Evolutionary conservation across 2,797 vertebrate species (phyloP), one percentile per base, ranked within the genome.

Genomic region (Poecilia velifera): DNA sequence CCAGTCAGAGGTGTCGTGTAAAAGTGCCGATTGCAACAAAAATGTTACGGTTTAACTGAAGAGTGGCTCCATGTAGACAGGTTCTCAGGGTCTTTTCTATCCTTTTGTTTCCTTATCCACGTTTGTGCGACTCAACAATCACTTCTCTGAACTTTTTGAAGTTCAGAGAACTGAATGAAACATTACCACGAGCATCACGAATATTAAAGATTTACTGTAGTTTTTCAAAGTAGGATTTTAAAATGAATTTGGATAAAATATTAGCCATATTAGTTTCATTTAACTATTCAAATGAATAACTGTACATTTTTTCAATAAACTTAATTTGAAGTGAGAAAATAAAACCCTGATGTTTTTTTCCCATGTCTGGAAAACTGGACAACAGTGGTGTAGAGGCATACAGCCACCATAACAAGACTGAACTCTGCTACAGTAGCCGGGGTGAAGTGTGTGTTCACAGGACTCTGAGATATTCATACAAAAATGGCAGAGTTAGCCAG

Each of bases 401-500:
- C 22, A 13, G 66, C 39, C 20, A 70, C 39, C 10, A 43, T 13
- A 14, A 70, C 66, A 28, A 62, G 79, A 57, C 36, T 49, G 39
- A 80, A n/a, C 70, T 85, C 79, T 70, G 57, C 31, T 36, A 72
- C 57, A 45, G 51, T 71, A 76, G 76, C 84, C 83, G 45, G 68
- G 64, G 78, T 77, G 72, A 78, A 83, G 76, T 78, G 72, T 64
- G 8, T 76, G 79, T 90, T 95, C 83, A 85, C 92, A 89, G 39
- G 76, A n/a, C 77, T 84, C 81, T 90, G 90, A 87, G 80, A 90
- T 88, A 93, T 89, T 93, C 89, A 91, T 91, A 92, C 66, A 77
- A 73, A 39, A 55, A 76, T 0, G 80, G 68, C 53, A 88, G 43
- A 82, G 76, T 82, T 83, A 87, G 90, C 78, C 89, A 85, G 75